phyloP scores from a whole-genome alignment of 2,888 invertebrate genomes.

The Andrena trimmerana region DNA sequence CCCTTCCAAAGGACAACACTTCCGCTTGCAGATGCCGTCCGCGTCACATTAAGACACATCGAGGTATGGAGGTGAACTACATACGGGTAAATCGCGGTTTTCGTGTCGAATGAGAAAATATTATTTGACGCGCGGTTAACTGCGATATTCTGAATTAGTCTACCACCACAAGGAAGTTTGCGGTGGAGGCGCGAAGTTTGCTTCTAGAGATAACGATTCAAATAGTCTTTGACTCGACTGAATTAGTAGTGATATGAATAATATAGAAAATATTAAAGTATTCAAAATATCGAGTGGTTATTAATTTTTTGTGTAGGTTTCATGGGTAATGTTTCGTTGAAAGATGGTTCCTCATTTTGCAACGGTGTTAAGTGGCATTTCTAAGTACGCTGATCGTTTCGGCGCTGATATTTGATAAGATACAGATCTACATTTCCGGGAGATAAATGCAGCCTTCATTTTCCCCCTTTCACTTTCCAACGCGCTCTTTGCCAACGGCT shows the following conservation, averaged over 20 bases:
- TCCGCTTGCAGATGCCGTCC: constrained; percentile 39
- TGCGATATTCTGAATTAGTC: constrained; percentile 16
- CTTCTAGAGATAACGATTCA: too few relatives aligned
- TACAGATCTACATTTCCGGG: constrained; percentile 26
- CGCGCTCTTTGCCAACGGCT: constrained; percentile 18
- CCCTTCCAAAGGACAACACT: constrained; percentile 51
- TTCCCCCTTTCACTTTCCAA: constrained; percentile 62
- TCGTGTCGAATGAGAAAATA: constrained; percentile 21
- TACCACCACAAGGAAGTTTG: neutral
- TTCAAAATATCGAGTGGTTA: too few relatives aligned
- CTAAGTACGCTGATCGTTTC: neutral
- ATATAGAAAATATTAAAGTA: too few relatives aligned
- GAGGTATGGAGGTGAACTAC: constrained; percentile 33
- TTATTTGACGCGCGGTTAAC: constrained; percentile 22
- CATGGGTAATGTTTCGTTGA: too few relatives aligned
- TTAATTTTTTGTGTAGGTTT: too few relatives aligned
- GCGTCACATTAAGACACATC: constrained; percentile 25
- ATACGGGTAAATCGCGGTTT: constrained; percentile 33
- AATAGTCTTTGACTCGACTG: too few relatives aligned
- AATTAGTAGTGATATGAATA: too few relatives aligned
- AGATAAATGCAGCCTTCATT: constrained; percentile 36
- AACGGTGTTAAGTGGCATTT: neutral
- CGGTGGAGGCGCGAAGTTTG: too few relatives aligned
- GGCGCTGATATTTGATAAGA: constrained; percentile 15
- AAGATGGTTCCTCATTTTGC: too few relatives aligned